phyloP scores from a whole-genome alignment of 2,888 invertebrate genomes.

The Osmoderma eremita region DNA sequence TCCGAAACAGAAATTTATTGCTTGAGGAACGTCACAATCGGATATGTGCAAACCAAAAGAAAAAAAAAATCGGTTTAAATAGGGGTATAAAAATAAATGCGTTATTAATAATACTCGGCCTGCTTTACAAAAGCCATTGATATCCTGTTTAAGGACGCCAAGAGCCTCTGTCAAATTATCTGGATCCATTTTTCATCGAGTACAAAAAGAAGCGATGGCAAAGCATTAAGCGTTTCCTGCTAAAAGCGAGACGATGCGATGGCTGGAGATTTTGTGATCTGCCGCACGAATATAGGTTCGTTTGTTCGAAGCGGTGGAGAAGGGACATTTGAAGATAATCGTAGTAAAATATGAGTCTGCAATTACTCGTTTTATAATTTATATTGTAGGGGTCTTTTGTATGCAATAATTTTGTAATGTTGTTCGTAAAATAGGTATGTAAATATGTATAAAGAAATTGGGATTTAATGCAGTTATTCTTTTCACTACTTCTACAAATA shows the following conservation, averaged over 20 bases:
- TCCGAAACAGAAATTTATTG: constrained; percentile 38
- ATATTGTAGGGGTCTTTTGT: neutral
- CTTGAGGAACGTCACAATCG: constrained; percentile 36
- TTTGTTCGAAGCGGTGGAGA: constrained; percentile 7
- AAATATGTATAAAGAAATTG: too few relatives aligned
- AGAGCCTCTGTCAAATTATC: constrained; percentile 45
- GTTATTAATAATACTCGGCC: constrained; percentile 44
- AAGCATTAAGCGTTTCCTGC: constrained; percentile 45
- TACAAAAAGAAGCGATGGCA: constrained; percentile 43
- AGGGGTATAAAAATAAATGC: constrained; percentile 45
- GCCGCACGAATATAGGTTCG: constrained; percentile 20
- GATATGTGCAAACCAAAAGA: constrained; percentile 36
- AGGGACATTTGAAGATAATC: neutral
- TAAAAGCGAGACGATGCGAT: constrained; percentile 32
- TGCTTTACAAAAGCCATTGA: constrained; percentile 42
- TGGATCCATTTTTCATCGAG: constrained; percentile 45
- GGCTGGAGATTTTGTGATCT: constrained; percentile 26
- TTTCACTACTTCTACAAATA: too few relatives aligned
- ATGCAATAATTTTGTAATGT: neutral
- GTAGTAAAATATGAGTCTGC: constrained; percentile 12
- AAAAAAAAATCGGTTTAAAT: constrained; percentile 2
- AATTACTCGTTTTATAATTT: constrained; percentile 9
- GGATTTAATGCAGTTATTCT: too few relatives aligned
- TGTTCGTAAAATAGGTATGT: too few relatives aligned
- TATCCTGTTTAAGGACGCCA: constrained; percentile 40